Evolutionary conservation across 1,140 invertebrate species (phyloP), one percentile per base, ranked within the genome.

Genomic region (Drosophila busckii): DNA sequence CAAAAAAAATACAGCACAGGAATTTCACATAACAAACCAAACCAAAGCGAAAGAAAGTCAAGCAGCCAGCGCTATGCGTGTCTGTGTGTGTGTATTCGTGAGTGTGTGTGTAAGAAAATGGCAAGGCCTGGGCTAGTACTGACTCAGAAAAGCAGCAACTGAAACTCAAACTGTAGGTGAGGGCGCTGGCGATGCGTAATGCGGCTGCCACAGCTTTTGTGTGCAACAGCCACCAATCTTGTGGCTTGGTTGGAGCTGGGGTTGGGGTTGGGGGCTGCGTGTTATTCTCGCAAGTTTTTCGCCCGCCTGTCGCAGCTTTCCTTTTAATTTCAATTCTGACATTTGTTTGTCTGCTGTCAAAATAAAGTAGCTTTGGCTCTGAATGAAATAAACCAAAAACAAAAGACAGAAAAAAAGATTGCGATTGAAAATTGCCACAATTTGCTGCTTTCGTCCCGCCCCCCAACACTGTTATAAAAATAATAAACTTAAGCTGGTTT

Each of bases 281-380:
- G 76, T 64, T 64, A 69, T 68, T 63, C 65, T 65, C 31, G n/a
- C 76, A 75, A 75, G 65, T 83, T 82, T 82, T 76, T 34, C 70
- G 56, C 66, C 55, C 65, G 60, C 48, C 66, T 73, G 64, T 70
- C 54, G 54, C 50, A 42, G 70, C 65, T 68, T 75, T 54, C 78
- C 80, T 83, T 83, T 83, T 83, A 84, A 83, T 83, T 83, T 83
- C 76, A 83, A 68, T 84, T 75, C 70, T 83, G 78, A 83, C 78
- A 83, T 83, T 83, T 83, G 78, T 84, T 84, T 83, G 78, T 83
- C 78, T 83, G 78, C 78, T 84, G 78, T 83, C 78, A 83, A 83
- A 83, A 83, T 82, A 83, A 83, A 82, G 75, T 82, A 80, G 75
- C 75, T 82, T 80, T 82, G 58, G 75, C 56, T 31, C 69, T 56